Evolutionary conservation across 2,797 vertebrate species (phyloP).

Genomic region (Gambusia yucatana): DNA sequence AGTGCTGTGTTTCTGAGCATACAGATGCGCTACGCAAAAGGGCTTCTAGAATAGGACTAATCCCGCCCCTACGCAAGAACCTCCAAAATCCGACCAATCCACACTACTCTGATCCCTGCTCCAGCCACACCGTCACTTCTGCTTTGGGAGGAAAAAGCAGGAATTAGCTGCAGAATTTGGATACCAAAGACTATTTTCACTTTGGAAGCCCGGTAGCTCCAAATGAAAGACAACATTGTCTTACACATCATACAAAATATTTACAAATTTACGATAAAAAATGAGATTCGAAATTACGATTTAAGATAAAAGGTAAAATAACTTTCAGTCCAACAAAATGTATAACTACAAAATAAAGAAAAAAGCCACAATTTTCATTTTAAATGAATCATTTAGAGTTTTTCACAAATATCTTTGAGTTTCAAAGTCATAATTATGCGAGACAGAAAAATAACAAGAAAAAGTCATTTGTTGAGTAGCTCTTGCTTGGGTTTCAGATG

Average conservation of each 20-base stretch:
- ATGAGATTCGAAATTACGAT: neutral
- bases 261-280: neutral
- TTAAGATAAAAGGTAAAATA: neutral
- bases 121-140: neutral
- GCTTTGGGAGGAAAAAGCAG: neutral
- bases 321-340: neutral
- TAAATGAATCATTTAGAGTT: neutral
- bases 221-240: neutral
- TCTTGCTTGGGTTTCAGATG: neutral
- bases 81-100: conserved; percentile 29
- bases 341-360: neutral
- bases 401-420: neutral
- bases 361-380: neutral
- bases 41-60: conserved; percentile 64
- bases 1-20: conserved; percentile 20
- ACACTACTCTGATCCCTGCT: neutral
- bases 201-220: neutral
- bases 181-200: neutral
- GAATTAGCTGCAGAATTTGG: neutral
- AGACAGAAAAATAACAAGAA: neutral
- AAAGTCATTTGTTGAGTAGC: neutral
- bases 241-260: neutral
- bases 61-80: conserved; percentile 63
- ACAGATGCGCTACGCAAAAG: conserved; percentile 75
- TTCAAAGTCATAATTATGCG: neutral